phyloP scores from a whole-genome alignment of 2,797 vertebrate genomes.

The Kryptolebias ocellatus region DNA sequence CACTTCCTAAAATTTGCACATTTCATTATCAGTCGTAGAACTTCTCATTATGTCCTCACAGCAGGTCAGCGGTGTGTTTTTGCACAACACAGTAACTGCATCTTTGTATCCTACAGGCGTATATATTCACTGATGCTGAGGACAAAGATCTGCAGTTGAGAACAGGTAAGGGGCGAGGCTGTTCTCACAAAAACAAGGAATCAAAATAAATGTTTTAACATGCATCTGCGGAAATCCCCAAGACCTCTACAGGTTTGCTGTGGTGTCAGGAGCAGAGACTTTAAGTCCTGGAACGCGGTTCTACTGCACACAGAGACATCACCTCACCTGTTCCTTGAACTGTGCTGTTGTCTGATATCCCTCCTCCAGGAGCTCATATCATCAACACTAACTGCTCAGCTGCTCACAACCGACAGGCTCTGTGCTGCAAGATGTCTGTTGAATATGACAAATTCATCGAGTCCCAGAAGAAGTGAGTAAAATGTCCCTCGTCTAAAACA shows the following conservation, averaged over 20 bases:
- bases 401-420: conserved; percentile 92
- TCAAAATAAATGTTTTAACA: too few relatives aligned
- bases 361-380: conserved; percentile 83
- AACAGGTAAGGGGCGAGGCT: conserved; percentile 76
- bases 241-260: too few relatives aligned
- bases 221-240: too few relatives aligned
- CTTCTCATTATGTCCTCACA: conserved; percentile 4
- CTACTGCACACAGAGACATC: too few relatives aligned
- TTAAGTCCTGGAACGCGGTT: too few relatives aligned
- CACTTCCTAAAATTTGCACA: background rate
- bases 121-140: conserved; percentile 94
- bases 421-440: conserved; percentile 99
- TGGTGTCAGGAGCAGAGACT: too few relatives aligned
- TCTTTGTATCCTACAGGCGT: conserved; percentile 84
- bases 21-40: background rate
- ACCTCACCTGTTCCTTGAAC: background rate
- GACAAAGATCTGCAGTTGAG: conserved; percentile 86
- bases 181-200: background rate
- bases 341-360: conserved; percentile 9
- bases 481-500: background rate
- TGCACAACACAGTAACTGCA: background rate
- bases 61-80: background rate
- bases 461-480: conserved; percentile 92
- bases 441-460: conserved; percentile 98
- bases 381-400: conserved; percentile 99